Percentiles rank a stretch among this genome's conserved stretches.
Evolutionary conservation across 2,888 invertebrate genomes (phyloP).

Genomic region (Acanthosoma haemorrhoidale): DNA sequence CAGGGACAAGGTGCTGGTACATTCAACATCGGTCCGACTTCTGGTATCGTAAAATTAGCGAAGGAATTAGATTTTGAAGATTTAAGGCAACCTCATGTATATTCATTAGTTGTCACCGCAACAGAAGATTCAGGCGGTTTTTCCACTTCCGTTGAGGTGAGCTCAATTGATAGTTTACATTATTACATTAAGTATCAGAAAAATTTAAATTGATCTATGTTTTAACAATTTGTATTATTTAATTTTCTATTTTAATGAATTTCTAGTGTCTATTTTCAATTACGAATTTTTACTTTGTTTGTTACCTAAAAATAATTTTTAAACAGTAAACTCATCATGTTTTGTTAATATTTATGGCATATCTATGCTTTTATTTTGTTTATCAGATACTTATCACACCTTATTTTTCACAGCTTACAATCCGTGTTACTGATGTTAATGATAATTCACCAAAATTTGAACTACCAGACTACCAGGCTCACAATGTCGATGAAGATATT

Average conservation of each 20-base stretch:
- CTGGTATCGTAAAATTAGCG: conserved; percentile 90
- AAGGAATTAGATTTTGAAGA: conserved; percentile 97
- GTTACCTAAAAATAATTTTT: neutral
- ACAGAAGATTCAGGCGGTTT: conserved; percentile 97
- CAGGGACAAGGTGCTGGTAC: conserved; percentile 88
- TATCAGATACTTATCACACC: too few relatives aligned
- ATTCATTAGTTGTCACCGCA: conserved; percentile 86
- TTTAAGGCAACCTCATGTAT: conserved; percentile 86
- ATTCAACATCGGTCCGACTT: conserved; percentile 89
- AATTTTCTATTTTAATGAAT: too few relatives aligned
- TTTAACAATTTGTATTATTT: neutral
- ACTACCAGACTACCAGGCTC: conserved; percentile 92
- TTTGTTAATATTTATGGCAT: too few relatives aligned
- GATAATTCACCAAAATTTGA: conserved; percentile 97
- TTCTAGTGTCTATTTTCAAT: too few relatives aligned
- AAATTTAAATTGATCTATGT: neutral
- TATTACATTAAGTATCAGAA: neutral
- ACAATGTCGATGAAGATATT: conserved; percentile 92
- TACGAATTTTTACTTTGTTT: too few relatives aligned
- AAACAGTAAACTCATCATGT: too few relatives aligned
- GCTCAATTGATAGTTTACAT: conserved; percentile 15
- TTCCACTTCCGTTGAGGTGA: conserved; percentile 87
- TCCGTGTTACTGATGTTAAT: conserved; percentile 92
- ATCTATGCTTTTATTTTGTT: too few relatives aligned
- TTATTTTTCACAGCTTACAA: conserved; percentile 65